Evolutionary conservation across 1,140 invertebrate species (phyloP).

Genomic region (Belonocnema kinseyi): DNA sequence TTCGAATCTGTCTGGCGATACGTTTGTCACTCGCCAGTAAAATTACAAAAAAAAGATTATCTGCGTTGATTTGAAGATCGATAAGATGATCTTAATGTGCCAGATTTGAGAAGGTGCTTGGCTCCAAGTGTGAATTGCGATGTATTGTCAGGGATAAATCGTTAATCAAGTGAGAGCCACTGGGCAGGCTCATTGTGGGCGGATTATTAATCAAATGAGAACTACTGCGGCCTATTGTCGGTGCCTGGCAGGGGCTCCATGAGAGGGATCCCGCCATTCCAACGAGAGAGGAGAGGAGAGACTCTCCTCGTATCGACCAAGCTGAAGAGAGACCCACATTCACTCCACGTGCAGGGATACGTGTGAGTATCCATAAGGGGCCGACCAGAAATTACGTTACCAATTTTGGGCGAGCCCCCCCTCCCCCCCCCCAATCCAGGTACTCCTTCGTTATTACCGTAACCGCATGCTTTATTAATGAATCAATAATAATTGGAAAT

Average conservation of each 20-base stretch:
- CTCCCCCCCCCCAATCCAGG: too few relatives aligned
- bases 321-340: constrained; percentile 38
- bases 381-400: too few relatives aligned
- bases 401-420: too few relatives aligned
- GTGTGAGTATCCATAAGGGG: too few relatives aligned
- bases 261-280: constrained; percentile 48
- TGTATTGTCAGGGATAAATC: constrained; percentile 47
- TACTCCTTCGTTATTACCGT: too few relatives aligned
- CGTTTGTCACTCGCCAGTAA: not conserved
- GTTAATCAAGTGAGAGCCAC: constrained; percentile 74
- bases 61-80: constrained; percentile 2
- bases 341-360: constrained; percentile 41
- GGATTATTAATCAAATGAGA: constrained; percentile 75
- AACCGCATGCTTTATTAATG: too few relatives aligned
- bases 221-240: constrained; percentile 68
- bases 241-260: constrained; percentile 45
- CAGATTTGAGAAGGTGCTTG: not conserved
- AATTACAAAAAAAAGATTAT: not conserved
- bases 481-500: too few relatives aligned
- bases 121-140: not conserved
- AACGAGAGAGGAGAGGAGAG: constrained; percentile 39
- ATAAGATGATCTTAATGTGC: not conserved
- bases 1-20: not conserved
- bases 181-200: constrained; percentile 69
- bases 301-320: constrained; percentile 53